Evolutionary conservation across 2,113 vertebrate genomes (phyloP), one percentile per base, ranked within the genome.

Genomic region (Anas platyrhynchos): DNA sequence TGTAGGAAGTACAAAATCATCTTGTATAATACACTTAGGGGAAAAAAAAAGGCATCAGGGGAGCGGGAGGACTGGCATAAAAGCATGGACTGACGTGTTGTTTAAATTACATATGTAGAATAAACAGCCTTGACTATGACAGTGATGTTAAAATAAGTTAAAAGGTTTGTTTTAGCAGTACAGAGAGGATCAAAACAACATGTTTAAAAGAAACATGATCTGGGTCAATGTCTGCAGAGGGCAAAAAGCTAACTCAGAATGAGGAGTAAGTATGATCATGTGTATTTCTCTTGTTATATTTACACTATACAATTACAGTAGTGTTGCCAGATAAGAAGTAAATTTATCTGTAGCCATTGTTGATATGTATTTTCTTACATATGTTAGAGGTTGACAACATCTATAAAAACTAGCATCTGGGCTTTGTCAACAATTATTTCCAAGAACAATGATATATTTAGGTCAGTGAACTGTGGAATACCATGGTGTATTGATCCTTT

Each of bases 161-260:
- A 94, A 95, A 92, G 88, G 66, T 82, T 96, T 96, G 68, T 91
- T 91, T 84, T 73, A 89, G 67, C 86, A 78, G 82, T 43, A 52
- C 71, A 87, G 74, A 93, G 92, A 71, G 67, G 88, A 91, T 91
- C 58, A 79, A 94, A 92, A 79, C 5, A 20, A 83, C 83, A 43
- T 93, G 63, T 91, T 92, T 91, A 52, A 91, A 92, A 87, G 93
- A 87, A 94, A 67, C 36, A 27, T 6, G 44, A 67, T 94, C 86
- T 73, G 55, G 66, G 86, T 79, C 86, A 89, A 46, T 0, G 1
- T 94, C 76, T 89, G 81, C 69, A 69, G 62, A 79, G 50, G 69
- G 67, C 74, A 92, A 82, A 76, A 78, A 92, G 67, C 44, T 92
- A 58, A 94, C 85, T 93, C 20, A 22, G 59, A 75, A 67, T 74